phyloP scores from a whole-genome alignment of 2,797 vertebrate species.

The Peromyscus nudipes region DNA sequence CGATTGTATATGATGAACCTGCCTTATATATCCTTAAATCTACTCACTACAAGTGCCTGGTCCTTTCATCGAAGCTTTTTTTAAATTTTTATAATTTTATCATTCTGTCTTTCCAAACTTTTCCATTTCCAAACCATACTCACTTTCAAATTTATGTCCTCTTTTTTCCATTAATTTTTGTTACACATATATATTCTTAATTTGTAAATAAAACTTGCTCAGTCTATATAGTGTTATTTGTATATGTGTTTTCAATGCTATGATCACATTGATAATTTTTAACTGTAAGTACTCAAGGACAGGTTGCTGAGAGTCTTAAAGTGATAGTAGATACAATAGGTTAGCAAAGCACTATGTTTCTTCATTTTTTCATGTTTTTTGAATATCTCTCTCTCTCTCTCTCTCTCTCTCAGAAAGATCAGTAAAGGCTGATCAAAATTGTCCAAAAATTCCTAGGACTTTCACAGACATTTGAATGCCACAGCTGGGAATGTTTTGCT shows the following conservation, averaged over 20 bases:
- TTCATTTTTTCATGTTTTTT: not conserved
- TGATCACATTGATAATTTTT: not conserved
- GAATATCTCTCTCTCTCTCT: not conserved
- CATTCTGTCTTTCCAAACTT: not conserved
- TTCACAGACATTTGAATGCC: not conserved
- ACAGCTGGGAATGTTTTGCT: not conserved
- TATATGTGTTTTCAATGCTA: not conserved
- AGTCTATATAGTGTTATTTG: not conserved
- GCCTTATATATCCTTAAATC: not conserved
- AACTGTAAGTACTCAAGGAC: not conserved
- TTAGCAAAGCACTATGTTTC: not conserved
- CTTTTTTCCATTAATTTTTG: not conserved
- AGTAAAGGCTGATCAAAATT: not conserved
- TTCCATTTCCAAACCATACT: not conserved
- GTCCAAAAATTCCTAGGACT: too few relatives aligned
- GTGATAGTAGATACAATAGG: not conserved
- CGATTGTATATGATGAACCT: not conserved
- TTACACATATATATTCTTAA: not conserved
- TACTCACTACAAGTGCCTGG: not conserved
- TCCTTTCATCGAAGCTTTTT: too few relatives aligned
- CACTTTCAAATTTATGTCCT: not conserved
- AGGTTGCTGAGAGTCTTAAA: not conserved
- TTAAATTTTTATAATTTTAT: too few relatives aligned
- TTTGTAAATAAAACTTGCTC: not conserved
- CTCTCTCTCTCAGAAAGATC: not conserved